Percentiles rank a stretch among this genome's conserved stretches.
Conservation (phyloP, 2,113 vertebrate species). For the Solea senegalensis region DNA sequence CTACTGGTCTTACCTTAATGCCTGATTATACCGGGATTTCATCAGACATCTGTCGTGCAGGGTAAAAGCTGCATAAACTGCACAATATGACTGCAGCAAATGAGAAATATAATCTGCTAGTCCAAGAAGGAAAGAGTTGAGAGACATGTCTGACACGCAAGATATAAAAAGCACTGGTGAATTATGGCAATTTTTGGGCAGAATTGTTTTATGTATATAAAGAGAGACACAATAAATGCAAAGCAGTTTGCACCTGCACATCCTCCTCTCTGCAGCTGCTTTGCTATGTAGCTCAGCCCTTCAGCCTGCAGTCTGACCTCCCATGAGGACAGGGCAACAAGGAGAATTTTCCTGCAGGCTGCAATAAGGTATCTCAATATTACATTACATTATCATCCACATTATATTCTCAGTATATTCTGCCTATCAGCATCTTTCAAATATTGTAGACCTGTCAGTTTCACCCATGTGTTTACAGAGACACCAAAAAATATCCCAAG, state of each 20-base stretch:
- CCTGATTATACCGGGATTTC: constrained; percentile 71
- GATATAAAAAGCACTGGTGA: background rate
- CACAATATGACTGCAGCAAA: constrained; percentile 44
- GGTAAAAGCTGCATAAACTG: constrained; percentile 28
- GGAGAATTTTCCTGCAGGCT: background rate
- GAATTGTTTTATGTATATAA: too few relatives aligned
- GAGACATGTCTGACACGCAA: constrained; percentile 2
- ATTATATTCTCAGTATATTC: background rate
- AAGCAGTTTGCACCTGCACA: constrained; percentile 3
- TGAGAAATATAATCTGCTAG: constrained; percentile 39
- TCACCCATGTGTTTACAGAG: background rate
- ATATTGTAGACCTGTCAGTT: background rate
- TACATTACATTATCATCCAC: background rate
- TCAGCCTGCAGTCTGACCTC: constrained; percentile 21
- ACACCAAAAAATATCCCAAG: too few relatives aligned
- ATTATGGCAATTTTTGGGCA: too few relatives aligned
- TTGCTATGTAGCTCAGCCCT: background rate
- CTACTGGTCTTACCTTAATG: constrained; percentile 50
- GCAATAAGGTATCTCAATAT: constrained; percentile 1
- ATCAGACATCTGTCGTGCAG: constrained; percentile 53
- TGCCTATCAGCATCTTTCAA: constrained; percentile 15
- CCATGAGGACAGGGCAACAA: background rate
- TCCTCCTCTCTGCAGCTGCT: constrained; percentile 2
- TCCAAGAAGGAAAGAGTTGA: constrained; percentile 3
- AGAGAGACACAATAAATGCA: background rate